Evolutionary conservation across 2,888 invertebrate genomes (phyloP).

Genomic region (Acanthopleura granulata): DNA sequence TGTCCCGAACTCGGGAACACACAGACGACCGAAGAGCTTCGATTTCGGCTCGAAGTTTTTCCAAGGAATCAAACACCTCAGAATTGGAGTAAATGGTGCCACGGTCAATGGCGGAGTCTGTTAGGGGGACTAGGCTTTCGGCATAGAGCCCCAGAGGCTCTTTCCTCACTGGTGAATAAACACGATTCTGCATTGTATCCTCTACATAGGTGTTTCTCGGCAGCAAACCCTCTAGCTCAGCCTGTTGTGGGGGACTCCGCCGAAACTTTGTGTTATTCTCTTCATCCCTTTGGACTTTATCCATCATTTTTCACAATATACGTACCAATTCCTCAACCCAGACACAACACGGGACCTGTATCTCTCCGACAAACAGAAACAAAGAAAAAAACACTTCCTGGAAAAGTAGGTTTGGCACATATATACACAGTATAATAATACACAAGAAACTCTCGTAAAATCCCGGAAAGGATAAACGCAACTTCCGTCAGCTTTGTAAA

Average conservation of each 20-base stretch:
- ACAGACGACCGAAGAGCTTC: conserved; percentile 10
- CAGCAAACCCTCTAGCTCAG: conserved; percentile 13
- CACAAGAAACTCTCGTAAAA: too few relatives aligned
- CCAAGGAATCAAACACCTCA: conserved; percentile 19
- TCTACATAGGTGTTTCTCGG: conserved; percentile 16
- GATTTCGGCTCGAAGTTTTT: conserved; percentile 15
- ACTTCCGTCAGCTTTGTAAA: background rate
- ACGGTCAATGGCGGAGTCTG: conserved; percentile 15
- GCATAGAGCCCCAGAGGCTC: conserved; percentile 12
- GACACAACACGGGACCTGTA: background rate
- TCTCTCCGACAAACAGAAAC: too few relatives aligned
- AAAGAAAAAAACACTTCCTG: too few relatives aligned
- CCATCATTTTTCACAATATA: conserved; percentile 14
- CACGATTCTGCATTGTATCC: background rate
- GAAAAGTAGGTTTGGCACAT: too few relatives aligned
- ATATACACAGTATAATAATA: too few relatives aligned
- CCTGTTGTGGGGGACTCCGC: background rate
- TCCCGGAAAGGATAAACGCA: background rate
- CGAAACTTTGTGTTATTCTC: conserved; percentile 11
- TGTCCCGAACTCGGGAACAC: conserved; percentile 8
- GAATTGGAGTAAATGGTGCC: conserved; percentile 17
- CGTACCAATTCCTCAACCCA: background rate
- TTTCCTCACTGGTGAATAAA: conserved; percentile 6
- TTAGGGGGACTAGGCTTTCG: conserved; percentile 3
- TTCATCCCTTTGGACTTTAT: conserved; percentile 11